These are phyloP conservation scores for Drosophila kuntzei DNA, from an alignment of 2,888 invertebrate species.

Conservation along the genomic window DNA sequence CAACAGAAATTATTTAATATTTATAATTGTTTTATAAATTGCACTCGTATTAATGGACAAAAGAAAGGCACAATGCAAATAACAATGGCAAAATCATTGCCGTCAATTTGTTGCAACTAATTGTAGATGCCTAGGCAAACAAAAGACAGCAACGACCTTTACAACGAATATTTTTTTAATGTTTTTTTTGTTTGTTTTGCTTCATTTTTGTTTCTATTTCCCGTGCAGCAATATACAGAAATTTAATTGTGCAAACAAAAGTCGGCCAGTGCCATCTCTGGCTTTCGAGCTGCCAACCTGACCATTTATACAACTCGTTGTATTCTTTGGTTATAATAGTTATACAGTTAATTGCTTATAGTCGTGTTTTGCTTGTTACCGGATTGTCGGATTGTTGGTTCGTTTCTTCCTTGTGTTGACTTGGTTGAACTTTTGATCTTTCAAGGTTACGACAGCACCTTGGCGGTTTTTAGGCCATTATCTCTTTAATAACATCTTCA, in stretches of 20 bases:
- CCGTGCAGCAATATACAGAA: slow-evolving; percentile 36
- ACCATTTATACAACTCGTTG: slow-evolving; percentile 33
- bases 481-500: slow-evolving; percentile 70
- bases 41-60: slow-evolving; percentile 21
- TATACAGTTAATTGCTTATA: slow-evolving; percentile 75
- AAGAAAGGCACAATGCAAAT: slow-evolving; percentile 24
- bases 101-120: slow-evolving; percentile 74
- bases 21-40: slow-evolving; percentile 47
- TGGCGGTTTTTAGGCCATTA: slow-evolving; percentile 59
- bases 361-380: slow-evolving; percentile 47
- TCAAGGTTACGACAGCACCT: slow-evolving; percentile 66
- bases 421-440: slow-evolving; percentile 70
- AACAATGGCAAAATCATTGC: slow-evolving; percentile 49
- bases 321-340: slow-evolving; percentile 42
- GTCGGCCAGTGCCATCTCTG: slow-evolving; percentile 54
- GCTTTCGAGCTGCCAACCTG: slow-evolving; percentile 30
- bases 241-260: slow-evolving; percentile 72
- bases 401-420: slow-evolving; percentile 49
- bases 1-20: slow-evolving; percentile 40
- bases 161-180: slow-evolving; percentile 32
- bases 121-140: slow-evolving; percentile 61
- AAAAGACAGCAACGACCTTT: slow-evolving; percentile 59
- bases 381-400: slow-evolving; percentile 27
- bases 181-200: slow-evolving; percentile 26
- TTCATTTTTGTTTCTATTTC: slow-evolving; percentile 18